phyloP scores from a whole-genome alignment of 1,140 invertebrate genomes.

The Drosophila saltans region DNA sequence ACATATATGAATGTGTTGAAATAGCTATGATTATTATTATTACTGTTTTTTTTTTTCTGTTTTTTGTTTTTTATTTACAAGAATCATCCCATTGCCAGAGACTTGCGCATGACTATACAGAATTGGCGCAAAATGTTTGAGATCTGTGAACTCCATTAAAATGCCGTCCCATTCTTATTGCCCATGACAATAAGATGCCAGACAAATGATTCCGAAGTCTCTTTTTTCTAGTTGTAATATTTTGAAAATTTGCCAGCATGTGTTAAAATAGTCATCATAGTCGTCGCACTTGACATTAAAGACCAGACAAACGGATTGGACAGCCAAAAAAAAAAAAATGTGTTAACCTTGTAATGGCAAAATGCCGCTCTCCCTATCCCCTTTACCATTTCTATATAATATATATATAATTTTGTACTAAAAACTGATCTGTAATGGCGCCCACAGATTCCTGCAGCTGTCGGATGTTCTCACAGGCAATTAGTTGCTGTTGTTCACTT shows the following conservation, averaged over 20 bases:
- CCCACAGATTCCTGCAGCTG: constrained; percentile 69
- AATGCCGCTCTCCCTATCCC: too few species aligned
- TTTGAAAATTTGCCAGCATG: constrained; percentile 50
- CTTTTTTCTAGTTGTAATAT: constrained; percentile 37
- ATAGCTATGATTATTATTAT: constrained; percentile 68
- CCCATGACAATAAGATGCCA: constrained; percentile 61
- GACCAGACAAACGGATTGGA: constrained; percentile 19
- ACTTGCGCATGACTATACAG: constrained; percentile 52
- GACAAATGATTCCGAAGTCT: constrained; percentile 41
- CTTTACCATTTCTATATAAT: too few species aligned
- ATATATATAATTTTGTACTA: not conserved
- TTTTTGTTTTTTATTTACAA: constrained; percentile 67
- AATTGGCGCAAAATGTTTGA: constrained; percentile 52
- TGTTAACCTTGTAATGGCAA: constrained; percentile 55
- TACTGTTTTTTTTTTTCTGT: constrained; percentile 40
- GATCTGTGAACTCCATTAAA: constrained; percentile 74
- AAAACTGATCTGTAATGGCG: constrained; percentile 2
- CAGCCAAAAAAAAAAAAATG: constrained; percentile 13
- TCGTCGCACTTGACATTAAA: constrained; percentile 65
- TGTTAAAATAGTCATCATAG: constrained; percentile 54
- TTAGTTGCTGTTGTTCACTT: constrained; percentile 58
- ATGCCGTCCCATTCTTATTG: constrained; percentile 61
- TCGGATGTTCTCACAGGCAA: constrained; percentile 56
- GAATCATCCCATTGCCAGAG: constrained; percentile 66
- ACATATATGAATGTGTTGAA: constrained; percentile 63